These are phyloP conservation scores for Pseudachorutes palmiensis DNA, from an alignment of 1,140 invertebrate species.

Conservation along the genomic window DNA sequence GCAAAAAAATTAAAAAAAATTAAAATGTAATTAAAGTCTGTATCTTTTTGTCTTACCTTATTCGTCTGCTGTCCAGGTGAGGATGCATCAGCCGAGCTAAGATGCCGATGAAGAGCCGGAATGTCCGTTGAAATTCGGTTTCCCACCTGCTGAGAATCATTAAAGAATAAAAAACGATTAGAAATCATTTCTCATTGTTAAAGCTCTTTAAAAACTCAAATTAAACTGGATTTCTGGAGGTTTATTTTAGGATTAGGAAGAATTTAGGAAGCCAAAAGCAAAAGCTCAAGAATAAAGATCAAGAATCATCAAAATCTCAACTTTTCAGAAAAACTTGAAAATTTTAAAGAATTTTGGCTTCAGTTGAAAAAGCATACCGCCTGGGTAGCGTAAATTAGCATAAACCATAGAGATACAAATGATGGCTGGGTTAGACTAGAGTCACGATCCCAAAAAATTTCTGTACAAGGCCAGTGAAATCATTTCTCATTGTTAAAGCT, in stretches of 20 bases:
- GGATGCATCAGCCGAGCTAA: not conserved
- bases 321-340: too few species aligned
- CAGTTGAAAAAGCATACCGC: too few species aligned
- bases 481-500: not conserved
- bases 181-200: constrained; percentile 1
- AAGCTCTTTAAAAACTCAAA: not conserved
- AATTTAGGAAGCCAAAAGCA: not conserved
- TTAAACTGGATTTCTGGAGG: not conserved
- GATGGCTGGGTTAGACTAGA: too few species aligned
- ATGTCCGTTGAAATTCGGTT: constrained; percentile 7
- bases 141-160: constrained; percentile 11
- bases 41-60: not conserved
- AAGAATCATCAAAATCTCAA: too few species aligned
- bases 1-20: not conserved
- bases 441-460: too few species aligned
- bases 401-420: not conserved
- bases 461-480: too few species aligned
- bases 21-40: not conserved
- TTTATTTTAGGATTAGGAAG: not conserved
- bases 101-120: constrained; percentile 6
- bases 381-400: too few species aligned
- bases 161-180: constrained; percentile 4
- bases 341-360: too few species aligned
- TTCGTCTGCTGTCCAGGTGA: not conserved
- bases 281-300: too few species aligned